Evolutionary conservation across 2,888 invertebrate species (phyloP).

Genomic region (Tyria jacobaeae): DNA sequence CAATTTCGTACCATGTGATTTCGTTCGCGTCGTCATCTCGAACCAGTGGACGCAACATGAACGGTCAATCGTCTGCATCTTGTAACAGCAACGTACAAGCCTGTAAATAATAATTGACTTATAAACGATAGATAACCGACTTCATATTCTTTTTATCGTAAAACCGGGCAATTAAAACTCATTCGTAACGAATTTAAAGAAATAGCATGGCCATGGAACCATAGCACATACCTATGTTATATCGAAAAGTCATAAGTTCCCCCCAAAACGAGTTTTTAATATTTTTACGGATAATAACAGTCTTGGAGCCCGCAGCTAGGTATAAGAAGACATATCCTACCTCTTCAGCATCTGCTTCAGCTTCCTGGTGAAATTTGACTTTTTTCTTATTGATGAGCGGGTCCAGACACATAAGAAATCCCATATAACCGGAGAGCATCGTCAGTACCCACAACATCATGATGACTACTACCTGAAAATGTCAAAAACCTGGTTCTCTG

Average conservation of each 20-base stretch:
- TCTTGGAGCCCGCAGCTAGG: too few species aligned
- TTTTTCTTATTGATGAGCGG: slow-evolving; percentile 94
- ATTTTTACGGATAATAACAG: too few species aligned
- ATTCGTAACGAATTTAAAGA: too few species aligned
- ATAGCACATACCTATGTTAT: too few species aligned
- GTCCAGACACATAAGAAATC: slow-evolving; percentile 96
- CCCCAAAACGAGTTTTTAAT: too few species aligned
- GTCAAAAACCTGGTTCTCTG: not conserved
- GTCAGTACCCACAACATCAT: slow-evolving; percentile 98
- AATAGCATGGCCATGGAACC: too few species aligned
- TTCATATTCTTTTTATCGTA: too few species aligned
- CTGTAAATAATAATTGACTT: slow-evolving; percentile 1
- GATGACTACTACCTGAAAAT: slow-evolving; percentile 95
- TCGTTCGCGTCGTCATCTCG: not conserved
- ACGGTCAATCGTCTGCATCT: not conserved
- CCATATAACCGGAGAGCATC: slow-evolving; percentile 96
- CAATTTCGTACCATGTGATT: not conserved
- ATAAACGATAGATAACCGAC: too few species aligned
- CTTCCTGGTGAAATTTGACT: slow-evolving; percentile 92
- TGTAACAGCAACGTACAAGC: not conserved
- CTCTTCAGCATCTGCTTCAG: slow-evolving; percentile 96
- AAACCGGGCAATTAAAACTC: too few species aligned
- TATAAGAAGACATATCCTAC: slow-evolving; percentile 74
- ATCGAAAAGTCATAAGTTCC: too few species aligned
- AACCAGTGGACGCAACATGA: not conserved